phyloP scores from a whole-genome alignment of 2,113 vertebrate genomes.

The Orthonyx spaldingii region DNA sequence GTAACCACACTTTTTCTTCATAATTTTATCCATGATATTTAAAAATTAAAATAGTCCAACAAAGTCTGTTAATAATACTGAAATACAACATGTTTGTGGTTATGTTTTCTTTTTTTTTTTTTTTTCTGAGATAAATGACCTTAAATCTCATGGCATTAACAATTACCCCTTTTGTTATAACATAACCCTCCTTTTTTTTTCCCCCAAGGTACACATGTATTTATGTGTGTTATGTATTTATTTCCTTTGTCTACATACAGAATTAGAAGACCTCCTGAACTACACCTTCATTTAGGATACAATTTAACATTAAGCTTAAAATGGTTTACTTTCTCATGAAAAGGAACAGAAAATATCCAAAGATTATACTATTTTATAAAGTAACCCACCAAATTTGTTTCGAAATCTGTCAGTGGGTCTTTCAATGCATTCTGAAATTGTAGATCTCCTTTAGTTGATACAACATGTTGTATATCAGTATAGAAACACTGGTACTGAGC shows the following conservation, averaged over 20 bases:
- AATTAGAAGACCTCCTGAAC: background rate
- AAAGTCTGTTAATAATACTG: background rate
- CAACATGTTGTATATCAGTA: background rate
- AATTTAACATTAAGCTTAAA: background rate
- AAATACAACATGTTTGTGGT: background rate
- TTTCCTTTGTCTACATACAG: background rate
- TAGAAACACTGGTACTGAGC: background rate
- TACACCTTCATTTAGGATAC: background rate
- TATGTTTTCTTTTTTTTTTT: background rate
- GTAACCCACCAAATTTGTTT: background rate
- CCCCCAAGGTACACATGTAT: background rate
- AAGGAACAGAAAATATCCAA: background rate
- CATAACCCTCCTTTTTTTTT: accelerated
- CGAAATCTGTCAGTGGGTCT: background rate
- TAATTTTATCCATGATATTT: background rate
- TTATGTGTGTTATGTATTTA: background rate
- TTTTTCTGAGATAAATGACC: background rate
- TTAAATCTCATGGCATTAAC: background rate
- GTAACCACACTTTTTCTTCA: background rate
- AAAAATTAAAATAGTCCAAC: background rate
- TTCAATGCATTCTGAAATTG: background rate
- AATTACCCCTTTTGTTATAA: background rate
- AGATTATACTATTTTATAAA: background rate
- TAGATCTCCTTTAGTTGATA: background rate
- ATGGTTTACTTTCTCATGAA: background rate